Evolutionary conservation across 2,888 invertebrate genomes (phyloP), one percentile per base, ranked within the genome.

Genomic region (Dasysyrphus albostriatus): DNA sequence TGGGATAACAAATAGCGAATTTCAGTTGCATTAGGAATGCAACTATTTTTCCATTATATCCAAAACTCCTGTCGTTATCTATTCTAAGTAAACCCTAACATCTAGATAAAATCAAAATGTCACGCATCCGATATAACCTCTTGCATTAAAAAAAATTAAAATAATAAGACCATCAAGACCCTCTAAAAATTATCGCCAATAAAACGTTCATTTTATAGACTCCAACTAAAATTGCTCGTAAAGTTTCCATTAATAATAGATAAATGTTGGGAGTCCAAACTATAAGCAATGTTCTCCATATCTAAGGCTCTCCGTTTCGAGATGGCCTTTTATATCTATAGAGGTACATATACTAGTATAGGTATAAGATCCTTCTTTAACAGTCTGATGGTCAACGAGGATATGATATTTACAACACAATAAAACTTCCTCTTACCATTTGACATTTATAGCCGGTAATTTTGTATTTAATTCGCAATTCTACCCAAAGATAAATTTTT

Each of bases 211-310:
- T 70, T 87, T 87, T 87, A 87, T 87, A 75, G 87, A 82, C 78
- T 37, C 70, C 61, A 72, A 79, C 74, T 67, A 24, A 83, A 87
- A 58, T 14, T 59, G 74, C 51, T 87, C 87, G 75, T 87, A 87
- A 87, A 87, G 70, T 87, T 87, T 87, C 87, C 87, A 87, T 87
- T 87, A 87, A 87, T 87, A 87, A 83, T 87, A 83, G 87, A 87
- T 87, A 87, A 87, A 87, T 83, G 82, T 72, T 87, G 70, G 16
- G 75, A 79, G 65, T 47, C 70, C 59, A 51, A 24, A 87, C 67
- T 77, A 61, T 73, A 82, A 70, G 63, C 61, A 24, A 77, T 61
- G 67, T 82, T 74, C 67, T 61, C 42, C 12, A 72, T 24, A 44
- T 73, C 61, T 58, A 65, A 76, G 79, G 47, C 24, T 42, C 65